Conservation (phyloP, 37 sponge, comb jelly and placozoan genomes). For the Tethya wilhelma region DNA sequence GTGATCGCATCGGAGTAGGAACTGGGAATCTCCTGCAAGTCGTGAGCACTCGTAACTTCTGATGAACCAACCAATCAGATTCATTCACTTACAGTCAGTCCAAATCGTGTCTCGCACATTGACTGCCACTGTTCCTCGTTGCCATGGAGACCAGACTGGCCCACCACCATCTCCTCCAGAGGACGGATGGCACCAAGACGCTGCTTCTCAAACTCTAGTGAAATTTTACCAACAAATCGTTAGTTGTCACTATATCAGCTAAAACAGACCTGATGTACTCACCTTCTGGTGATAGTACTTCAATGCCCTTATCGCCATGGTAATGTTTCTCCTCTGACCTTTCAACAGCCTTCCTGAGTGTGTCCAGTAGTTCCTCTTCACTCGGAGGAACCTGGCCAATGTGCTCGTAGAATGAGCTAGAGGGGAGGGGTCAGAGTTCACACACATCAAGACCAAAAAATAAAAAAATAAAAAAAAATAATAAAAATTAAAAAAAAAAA, state of each 20-base stretch:
- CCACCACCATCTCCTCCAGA: slow-evolving; percentile 43
- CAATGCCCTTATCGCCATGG: slow-evolving; percentile 68
- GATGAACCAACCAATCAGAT: background rate
- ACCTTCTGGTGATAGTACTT: slow-evolving; percentile 72
- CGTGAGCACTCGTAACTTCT: background rate
- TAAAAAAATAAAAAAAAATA: background rate
- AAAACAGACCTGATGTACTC: no score
- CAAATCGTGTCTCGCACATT: slow-evolving; percentile 62
- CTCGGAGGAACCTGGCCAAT: slow-evolving; percentile 40
- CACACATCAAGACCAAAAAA: no score
- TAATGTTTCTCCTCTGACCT: slow-evolving; percentile 44
- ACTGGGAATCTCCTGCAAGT: slow-evolving; percentile 48
- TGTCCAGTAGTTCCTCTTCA: slow-evolving; percentile 49
- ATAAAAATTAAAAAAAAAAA: no score
- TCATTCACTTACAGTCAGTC: slow-evolving; percentile 28
- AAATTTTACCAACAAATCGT: background rate
- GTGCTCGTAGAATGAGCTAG: slow-evolving; percentile 15
- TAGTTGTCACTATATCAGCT: background rate
- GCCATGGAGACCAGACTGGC: slow-evolving; percentile 22
- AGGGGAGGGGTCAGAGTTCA: no score
- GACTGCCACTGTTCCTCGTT: slow-evolving; percentile 60
- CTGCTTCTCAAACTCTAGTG: slow-evolving; percentile 70
- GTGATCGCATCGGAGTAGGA: slow-evolving; percentile 19
- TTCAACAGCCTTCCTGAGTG: slow-evolving; percentile 30
- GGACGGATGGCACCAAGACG: slow-evolving; percentile 55